Evolutionary conservation across 2,888 invertebrate species (phyloP).

Genomic region (Hydrotaea cyrtoneurina): DNA sequence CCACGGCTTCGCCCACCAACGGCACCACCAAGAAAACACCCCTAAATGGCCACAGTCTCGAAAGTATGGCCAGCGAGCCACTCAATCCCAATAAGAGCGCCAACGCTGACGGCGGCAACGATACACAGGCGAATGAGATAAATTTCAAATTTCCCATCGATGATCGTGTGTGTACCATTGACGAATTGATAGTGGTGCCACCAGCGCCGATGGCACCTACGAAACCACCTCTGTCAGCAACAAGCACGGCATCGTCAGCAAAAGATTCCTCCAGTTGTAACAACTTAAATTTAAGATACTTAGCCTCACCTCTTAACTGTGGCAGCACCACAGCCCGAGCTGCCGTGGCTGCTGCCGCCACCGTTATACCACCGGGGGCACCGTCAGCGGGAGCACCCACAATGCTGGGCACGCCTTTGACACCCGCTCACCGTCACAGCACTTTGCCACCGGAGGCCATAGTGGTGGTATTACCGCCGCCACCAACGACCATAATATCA

Average conservation of each 20-base stretch:
- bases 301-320: slow-evolving; percentile 55
- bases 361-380: slow-evolving; percentile 76
- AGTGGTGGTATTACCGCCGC: slow-evolving; percentile 75
- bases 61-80: slow-evolving; percentile 48
- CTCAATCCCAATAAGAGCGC: slow-evolving; percentile 69
- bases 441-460: slow-evolving; percentile 73
- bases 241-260: slow-evolving; percentile 23
- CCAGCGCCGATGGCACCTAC: slow-evolving; percentile 73
- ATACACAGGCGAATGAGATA: slow-evolving; percentile 80
- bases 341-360: slow-evolving; percentile 75
- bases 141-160: slow-evolving; percentile 83
- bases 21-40: slow-evolving; percentile 40
- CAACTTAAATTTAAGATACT: slow-evolving; percentile 46
- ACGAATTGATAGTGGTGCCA: slow-evolving; percentile 78
- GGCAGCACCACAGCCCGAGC: slow-evolving; percentile 72
- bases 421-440: slow-evolving; percentile 43
- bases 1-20: slow-evolving; percentile 51
- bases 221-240: slow-evolving; percentile 62
- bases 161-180: slow-evolving; percentile 81
- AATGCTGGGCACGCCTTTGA: slow-evolving; percentile 57
- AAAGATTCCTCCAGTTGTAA: slow-evolving; percentile 26
- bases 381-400: slow-evolving; percentile 70
- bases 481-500: slow-evolving; percentile 67
- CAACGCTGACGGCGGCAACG: slow-evolving; percentile 65
- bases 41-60: slow-evolving; percentile 59